These are phyloP conservation scores for Fragum whitleyi DNA, from an alignment of 2,888 invertebrate species.

Conservation along the genomic window DNA sequence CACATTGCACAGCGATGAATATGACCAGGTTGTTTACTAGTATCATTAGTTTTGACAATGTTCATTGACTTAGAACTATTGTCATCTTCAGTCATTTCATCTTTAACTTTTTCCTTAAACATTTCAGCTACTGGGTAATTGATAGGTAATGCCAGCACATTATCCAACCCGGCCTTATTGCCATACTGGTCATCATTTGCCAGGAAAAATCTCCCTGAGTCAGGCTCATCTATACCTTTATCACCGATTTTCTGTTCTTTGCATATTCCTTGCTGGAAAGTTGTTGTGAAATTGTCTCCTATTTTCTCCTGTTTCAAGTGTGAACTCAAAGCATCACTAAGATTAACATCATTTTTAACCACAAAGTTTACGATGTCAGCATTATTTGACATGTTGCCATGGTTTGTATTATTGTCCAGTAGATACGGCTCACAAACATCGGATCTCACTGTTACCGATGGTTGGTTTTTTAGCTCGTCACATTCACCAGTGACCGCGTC, in stretches of 20 bases:
- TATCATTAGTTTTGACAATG: not conserved
- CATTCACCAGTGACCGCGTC: too few species aligned
- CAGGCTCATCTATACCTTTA: not conserved
- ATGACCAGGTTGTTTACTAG: not conserved
- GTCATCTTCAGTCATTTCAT: not conserved
- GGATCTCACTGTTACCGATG: too few species aligned
- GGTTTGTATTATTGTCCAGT: too few species aligned
- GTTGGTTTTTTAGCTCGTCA: too few species aligned
- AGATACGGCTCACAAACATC: too few species aligned
- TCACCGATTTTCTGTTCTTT: not conserved
- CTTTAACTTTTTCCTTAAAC: not conserved
- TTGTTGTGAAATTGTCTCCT: not conserved
- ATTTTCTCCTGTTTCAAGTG: not conserved
- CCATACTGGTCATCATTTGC: too few species aligned
- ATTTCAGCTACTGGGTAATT: not conserved
- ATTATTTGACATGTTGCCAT: too few species aligned
- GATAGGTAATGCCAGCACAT: not conserved
- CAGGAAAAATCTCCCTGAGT: not conserved
- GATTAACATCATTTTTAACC: not conserved
- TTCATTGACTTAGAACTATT: not conserved
- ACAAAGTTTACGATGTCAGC: not conserved
- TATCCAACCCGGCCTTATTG: not conserved
- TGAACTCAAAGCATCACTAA: not conserved
- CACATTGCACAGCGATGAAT: not conserved
- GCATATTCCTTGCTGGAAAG: not conserved